phyloP scores from a whole-genome alignment of 30 jellyfish, hydroid and myxozoan genomes.

The Clytia hemisphaerica region DNA sequence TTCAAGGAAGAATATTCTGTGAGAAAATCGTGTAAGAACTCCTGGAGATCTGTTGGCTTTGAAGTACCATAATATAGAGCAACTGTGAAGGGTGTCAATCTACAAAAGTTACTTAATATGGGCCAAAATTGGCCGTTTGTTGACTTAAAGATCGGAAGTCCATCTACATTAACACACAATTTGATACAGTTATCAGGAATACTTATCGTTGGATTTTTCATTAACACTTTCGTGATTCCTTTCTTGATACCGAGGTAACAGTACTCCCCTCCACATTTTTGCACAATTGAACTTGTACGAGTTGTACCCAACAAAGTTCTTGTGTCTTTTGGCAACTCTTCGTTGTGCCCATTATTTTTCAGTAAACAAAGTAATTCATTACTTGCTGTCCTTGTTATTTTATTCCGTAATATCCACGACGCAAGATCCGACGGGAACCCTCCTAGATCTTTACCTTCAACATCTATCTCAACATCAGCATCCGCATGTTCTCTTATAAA shows the following conservation, averaged over 20 bases:
- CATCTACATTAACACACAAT: slow-evolving; percentile 21
- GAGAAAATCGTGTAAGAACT: slow-evolving; percentile 18
- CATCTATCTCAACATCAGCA: too few relatives aligned
- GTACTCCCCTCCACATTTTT: slow-evolving; percentile 29
- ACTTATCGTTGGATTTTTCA: background rate
- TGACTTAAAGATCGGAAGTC: slow-evolving; percentile 28
- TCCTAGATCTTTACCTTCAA: too few relatives aligned
- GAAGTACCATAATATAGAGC: slow-evolving; percentile 36
- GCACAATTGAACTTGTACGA: background rate
- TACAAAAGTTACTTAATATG: slow-evolving; percentile 4
- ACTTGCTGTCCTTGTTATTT: too few relatives aligned
- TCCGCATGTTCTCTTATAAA: too few relatives aligned
- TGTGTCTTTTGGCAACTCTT: slow-evolving; percentile 27
- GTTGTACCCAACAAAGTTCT: slow-evolving; percentile 9
- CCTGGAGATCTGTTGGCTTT: slow-evolving; percentile 25
- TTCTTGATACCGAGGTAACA: slow-evolving; percentile 9
- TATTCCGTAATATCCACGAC: too few relatives aligned
- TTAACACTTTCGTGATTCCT: slow-evolving; percentile 8
- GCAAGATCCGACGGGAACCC: too few relatives aligned
- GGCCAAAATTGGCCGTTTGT: slow-evolving; percentile 30
- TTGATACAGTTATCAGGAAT: background rate
- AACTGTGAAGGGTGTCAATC: slow-evolving; percentile 17
- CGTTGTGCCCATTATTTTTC: slow-evolving; percentile 17
- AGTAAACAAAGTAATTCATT: slow-evolving; percentile 12
- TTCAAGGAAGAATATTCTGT: background rate